Evolutionary conservation across 2,888 invertebrate species (phyloP), one percentile per base, ranked within the genome.

Genomic region (Rhynchonema sp.): DNA sequence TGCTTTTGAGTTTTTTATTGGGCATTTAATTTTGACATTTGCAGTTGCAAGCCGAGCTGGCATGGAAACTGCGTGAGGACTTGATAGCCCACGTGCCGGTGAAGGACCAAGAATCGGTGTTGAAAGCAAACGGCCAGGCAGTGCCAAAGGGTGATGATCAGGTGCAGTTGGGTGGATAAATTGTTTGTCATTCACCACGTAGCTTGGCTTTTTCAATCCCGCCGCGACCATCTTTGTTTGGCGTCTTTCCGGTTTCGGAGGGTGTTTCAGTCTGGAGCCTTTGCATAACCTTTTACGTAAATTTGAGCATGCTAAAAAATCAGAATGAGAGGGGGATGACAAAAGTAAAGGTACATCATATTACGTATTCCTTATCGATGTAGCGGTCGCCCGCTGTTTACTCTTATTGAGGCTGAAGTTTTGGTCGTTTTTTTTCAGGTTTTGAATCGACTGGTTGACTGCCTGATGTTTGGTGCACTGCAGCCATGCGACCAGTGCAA

Each of bases 401-500:
- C n/a, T n/a, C n/a, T n/a, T n/a, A n/a, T n/a, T n/a, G n/a, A n/a
- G n/a, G n/a, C n/a, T n/a, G n/a, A n/a, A n/a, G n/a, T n/a, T n/a
- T n/a, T n/a, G 13, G 30, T 56, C 55, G 62, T 59, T 20, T 22
- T 27, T 20, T 76, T 77, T 30, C 70, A 87, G 85, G 80, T 84
- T 60, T 72, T 86, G 60, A 87, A 90, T 73, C 79, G 79, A 58
- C 73, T 90, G 6, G 80, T 86, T 17, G 96, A 98, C 74, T 79
- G 82, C 46, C 83, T 96, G 81, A 80, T 83, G 0, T 98, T 96
- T 77, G 98, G 96, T 30, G 81, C 83, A 1, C 77, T 89, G 1
- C 74, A 80, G 62, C 81, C 81, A 0, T 98, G 96, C 68, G 73
- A 80, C 0, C 83, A 84, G 66, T 98, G 96, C 71, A 80, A 81